Conservation (phyloP, 2,888 invertebrate species). For the Lasioglossum marginatum region DNA sequence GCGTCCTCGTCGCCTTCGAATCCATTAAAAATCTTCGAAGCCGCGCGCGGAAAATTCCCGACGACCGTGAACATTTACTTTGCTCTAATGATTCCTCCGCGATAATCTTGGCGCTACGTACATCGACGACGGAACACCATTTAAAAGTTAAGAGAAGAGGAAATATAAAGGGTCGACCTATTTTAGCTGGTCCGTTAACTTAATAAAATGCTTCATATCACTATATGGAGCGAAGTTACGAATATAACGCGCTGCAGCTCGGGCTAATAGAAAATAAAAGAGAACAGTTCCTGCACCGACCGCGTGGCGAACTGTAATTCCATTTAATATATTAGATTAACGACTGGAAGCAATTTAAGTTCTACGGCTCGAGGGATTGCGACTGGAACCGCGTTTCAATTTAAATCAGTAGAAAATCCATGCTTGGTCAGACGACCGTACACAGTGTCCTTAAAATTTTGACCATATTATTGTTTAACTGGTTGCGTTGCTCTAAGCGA, state of each 20-base stretch:
- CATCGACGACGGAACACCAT: background rate
- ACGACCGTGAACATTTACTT: background rate
- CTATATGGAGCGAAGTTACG: slow-evolving; percentile 35
- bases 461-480: background rate
- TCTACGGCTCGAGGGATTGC: slow-evolving; percentile 9
- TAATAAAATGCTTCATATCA: slow-evolving; percentile 38
- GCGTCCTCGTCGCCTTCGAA: background rate
- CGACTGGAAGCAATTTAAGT: slow-evolving; percentile 28
- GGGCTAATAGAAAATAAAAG: slow-evolving; percentile 38
- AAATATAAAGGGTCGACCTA: slow-evolving; percentile 3
- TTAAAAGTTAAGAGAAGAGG: background rate
- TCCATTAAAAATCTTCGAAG: background rate
- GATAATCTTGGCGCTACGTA: slow-evolving; percentile 6
- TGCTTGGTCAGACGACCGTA: accelerated
- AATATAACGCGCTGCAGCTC: slow-evolving; percentile 18
- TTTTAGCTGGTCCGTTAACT: slow-evolving; percentile 25
- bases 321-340: slow-evolving; percentile 46
- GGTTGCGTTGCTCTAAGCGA: background rate
- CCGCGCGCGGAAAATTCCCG: background rate
- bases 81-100: background rate
- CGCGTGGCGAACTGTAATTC: slow-evolving; percentile 23
- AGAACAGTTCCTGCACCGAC: background rate
- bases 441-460: background rate
- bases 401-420: background rate
- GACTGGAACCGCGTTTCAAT: background rate